A percentile compares a stretch with the other conserved stretches of the same genome.
Evolutionary conservation across 2,113 vertebrate species (phyloP).

Genomic region (Sceloporus tristichus): DNA sequence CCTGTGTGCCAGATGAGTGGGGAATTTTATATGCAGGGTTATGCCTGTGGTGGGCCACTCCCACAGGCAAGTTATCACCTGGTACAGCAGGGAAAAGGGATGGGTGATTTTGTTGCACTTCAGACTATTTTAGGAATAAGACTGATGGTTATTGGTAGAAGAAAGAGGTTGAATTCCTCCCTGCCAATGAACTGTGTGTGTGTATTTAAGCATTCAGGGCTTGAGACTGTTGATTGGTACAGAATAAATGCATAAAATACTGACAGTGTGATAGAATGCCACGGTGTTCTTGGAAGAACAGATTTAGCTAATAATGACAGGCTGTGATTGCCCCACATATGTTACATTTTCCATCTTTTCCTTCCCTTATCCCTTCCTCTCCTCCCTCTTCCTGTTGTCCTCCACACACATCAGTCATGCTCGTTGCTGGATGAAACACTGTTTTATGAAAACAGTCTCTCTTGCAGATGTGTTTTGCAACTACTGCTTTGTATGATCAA

Average conservation of each 20-base stretch:
- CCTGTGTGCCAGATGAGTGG: neutral
- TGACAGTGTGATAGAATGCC: conserved; percentile 40
- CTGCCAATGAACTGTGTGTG: conserved; percentile 32
- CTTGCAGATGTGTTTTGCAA: conserved; percentile 36
- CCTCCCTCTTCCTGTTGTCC: conserved; percentile 11
- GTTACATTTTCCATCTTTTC: conserved; percentile 7
- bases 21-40: neutral
- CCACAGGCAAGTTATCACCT: conserved; percentile 2
- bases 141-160: conserved; percentile 38
- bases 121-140: conserved; percentile 34
- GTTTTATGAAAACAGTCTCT: conserved; percentile 5
- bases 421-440: neutral
- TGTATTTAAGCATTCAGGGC: conserved; percentile 30
- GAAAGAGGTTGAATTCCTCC: conserved; percentile 8
- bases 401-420: conserved; percentile 32
- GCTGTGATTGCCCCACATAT: conserved; percentile 33
- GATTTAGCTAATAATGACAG: conserved; percentile 37
- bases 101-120: conserved; percentile 24
- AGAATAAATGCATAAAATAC: conserved; percentile 47
- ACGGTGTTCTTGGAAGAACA: conserved; percentile 20
- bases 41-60: neutral
- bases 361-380: neutral
- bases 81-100: neutral
- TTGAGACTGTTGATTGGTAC: conserved; percentile 34
- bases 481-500: conserved; percentile 3